phyloP scores from a whole-genome alignment of 1,140 invertebrate genomes.

The Sesamia nonagrioides region DNA sequence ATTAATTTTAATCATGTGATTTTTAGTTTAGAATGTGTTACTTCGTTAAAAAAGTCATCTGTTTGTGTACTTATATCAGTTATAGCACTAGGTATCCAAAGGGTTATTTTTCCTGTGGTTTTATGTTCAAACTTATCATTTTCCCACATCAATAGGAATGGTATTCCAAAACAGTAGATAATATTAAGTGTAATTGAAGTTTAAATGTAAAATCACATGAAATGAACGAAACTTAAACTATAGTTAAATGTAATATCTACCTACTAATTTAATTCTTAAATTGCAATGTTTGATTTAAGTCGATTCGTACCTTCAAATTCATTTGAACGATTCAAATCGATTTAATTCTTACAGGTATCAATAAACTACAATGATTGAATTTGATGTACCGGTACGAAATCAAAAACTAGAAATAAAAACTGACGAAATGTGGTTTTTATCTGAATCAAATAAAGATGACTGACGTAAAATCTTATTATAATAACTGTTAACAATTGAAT shows the following conservation, averaged over 20 bases:
- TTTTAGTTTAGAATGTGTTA: constrained; percentile 45
- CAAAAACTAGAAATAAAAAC: constrained; percentile 38
- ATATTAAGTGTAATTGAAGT: constrained; percentile 52
- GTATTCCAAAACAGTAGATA: constrained; percentile 42
- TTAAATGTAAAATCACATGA: constrained; percentile 72
- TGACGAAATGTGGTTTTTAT: constrained; percentile 46
- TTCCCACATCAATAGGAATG: constrained; percentile 30
- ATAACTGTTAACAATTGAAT: constrained; percentile 86
- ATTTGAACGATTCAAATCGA: constrained; percentile 2
- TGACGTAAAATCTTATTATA: constrained; percentile 84
- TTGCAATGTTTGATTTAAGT: constrained; percentile 52
- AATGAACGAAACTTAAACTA: constrained; percentile 66
- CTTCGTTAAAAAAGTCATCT: constrained; percentile 48
- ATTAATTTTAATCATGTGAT: constrained; percentile 55
- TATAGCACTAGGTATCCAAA: constrained; percentile 51
- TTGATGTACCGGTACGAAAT: constrained; percentile 30
- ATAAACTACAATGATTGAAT: constrained; percentile 34
- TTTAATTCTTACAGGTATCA: not conserved
- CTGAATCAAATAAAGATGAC: constrained; percentile 80
- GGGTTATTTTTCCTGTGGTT: constrained; percentile 62
- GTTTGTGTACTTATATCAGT: constrained; percentile 51
- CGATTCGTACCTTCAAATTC: constrained; percentile 9
- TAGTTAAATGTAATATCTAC: constrained; percentile 72
- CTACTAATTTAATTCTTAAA: constrained; percentile 75
- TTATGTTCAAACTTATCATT: constrained; percentile 60